Percentiles rank a stretch among this genome's conserved stretches.
Conservation (phyloP, 2,113 vertebrate genomes). For the Myrmecobius fasciatus region DNA sequence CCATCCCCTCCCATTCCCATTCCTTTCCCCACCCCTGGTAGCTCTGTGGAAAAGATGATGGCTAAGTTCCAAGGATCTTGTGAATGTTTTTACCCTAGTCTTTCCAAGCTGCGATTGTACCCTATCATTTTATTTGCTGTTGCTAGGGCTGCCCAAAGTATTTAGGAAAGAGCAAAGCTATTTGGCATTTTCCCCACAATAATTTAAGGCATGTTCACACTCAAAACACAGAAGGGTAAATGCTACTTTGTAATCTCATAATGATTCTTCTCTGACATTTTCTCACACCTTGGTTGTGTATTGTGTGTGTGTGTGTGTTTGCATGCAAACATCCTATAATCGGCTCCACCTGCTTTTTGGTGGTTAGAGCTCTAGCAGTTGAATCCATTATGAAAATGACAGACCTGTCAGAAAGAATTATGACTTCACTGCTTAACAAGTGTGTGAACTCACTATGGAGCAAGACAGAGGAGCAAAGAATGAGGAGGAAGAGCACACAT, state of each 20-base stretch:
- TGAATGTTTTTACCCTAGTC: neutral
- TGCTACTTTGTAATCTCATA: neutral
- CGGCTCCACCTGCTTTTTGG: neutral
- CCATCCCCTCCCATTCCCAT: neutral
- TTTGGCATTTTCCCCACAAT: fast-evolving
- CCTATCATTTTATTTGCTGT: neutral
- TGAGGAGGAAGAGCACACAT: neutral
- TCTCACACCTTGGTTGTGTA: neutral
- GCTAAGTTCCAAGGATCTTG: neutral
- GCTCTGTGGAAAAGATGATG: constrained; percentile 1
- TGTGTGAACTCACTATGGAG: neutral
- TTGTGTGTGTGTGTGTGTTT: neutral
- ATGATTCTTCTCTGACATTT: constrained; percentile 9
- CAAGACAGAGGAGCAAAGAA: neutral
- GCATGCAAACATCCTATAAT: constrained; percentile 31
- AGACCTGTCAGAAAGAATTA: constrained; percentile 38
- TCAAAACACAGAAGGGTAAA: neutral
- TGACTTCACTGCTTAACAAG: neutral
- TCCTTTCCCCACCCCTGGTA: neutral
- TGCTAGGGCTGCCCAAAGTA: fast-evolving
- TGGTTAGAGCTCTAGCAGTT: neutral
- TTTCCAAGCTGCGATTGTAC: neutral
- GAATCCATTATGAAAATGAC: constrained; percentile 48
- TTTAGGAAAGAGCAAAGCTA: neutral
- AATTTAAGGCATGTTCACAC: neutral